Evolutionary conservation across 1,140 invertebrate genomes (phyloP), one percentile per base, ranked within the genome.

Genomic region (Pseudobourletiella spinata): DNA sequence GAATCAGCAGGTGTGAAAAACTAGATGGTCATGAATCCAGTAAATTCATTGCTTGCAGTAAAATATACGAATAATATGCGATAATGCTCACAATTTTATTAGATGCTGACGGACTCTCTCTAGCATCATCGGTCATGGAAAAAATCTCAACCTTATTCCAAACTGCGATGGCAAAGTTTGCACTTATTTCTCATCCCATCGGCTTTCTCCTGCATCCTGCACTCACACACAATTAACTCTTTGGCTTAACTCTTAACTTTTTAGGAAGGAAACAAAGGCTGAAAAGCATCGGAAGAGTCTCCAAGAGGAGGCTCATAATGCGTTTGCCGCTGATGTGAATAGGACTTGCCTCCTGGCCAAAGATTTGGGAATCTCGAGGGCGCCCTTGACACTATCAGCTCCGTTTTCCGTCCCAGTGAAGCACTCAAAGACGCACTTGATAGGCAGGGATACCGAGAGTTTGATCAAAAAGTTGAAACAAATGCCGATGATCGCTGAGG

Each of bases 271-370:
- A 8, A 30, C 50, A 3, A 58, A 50, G 28, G n/a, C n/a, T 1
- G 50, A 64, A 8, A 59, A 60, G 48, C 48, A 50, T n/a, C 55
- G 42, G 29, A 20, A 35, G 48, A 57, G 22, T 22, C 20, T 63
- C 14, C 30, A 63, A 52, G 61, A 63, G 43, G 57, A 57, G 26
- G 59, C 56, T 2, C 55, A 1, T 39, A 35, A 26, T 2, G 61
- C 64, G 1, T 29, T 69, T 4, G 67, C 63, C 6, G 18, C n/a
- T 16, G 67, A 69, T 48, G 61, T 66, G 0, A 43, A 28, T 1
- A 32, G 67, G 2, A 58, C 67, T 3, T 29, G 26, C 22, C 42
- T 30, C 11, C 42, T 69, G 24, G 57, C 64, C 15, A 66, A 57
- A 18, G 64, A 69, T 44, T 48, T 69, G 16, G 61, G 55, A 11